Conservation (phyloP, 2,888 invertebrate species). For the Drosophila imparisetae region DNA sequence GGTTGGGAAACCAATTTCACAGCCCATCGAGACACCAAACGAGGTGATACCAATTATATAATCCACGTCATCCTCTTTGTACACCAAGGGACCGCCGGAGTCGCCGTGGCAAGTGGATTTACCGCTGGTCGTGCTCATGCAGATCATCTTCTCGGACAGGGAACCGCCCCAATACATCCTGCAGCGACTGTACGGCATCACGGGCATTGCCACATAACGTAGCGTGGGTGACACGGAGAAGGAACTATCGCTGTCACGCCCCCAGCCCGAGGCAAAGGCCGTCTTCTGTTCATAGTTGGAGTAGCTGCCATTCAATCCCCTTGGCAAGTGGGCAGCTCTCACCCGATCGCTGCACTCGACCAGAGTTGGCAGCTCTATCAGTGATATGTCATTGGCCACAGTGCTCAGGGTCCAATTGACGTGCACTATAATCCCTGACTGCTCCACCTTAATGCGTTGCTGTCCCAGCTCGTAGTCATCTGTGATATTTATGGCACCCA, state of each 20-base stretch:
- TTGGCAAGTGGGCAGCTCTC: constrained; percentile 56
- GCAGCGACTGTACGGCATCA: constrained; percentile 61
- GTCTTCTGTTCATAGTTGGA: constrained; percentile 51
- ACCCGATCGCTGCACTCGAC: constrained; percentile 44
- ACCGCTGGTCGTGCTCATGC: constrained; percentile 57
- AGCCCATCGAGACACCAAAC: constrained; percentile 63
- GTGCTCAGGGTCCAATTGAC: constrained; percentile 48
- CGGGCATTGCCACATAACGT: constrained; percentile 46
- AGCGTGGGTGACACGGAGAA: constrained; percentile 35
- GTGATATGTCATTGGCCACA: constrained; percentile 71
- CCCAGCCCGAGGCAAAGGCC: constrained; percentile 78
- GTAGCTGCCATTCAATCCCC: constrained; percentile 34
- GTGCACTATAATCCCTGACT: constrained; percentile 51
- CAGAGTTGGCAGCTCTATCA: constrained; percentile 57
- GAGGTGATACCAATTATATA: constrained; percentile 69
- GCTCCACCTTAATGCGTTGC: constrained; percentile 35
- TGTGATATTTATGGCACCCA: constrained; percentile 64
- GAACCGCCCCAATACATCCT: constrained; percentile 46
- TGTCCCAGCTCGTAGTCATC: constrained; percentile 57
- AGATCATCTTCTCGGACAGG: constrained; percentile 61
- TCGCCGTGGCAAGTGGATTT: constrained; percentile 69
- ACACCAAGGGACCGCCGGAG: constrained; percentile 69
- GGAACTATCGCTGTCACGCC: constrained; percentile 55
- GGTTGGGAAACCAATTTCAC: constrained; percentile 66
- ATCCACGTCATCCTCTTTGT: constrained; percentile 29